These are phyloP conservation scores for Sebastes minor DNA, from an alignment of 2,797 vertebrate species.

Conservation along the genomic window DNA sequence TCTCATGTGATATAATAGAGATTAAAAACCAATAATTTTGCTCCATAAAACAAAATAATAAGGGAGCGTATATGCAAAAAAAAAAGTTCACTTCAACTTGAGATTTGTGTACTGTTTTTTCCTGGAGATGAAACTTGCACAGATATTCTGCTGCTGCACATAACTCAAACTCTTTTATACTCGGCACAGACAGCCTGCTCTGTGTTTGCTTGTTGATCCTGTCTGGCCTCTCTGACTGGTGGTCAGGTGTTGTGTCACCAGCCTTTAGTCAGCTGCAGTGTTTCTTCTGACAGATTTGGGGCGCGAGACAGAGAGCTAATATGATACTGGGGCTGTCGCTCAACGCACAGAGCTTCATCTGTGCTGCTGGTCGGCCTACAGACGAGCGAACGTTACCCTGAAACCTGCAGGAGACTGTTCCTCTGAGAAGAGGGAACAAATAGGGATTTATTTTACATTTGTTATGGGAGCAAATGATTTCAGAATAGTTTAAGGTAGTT, in stretches of 20 bases:
- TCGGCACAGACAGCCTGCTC: not conserved
- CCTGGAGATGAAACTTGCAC: not conserved
- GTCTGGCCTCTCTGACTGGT: not conserved
- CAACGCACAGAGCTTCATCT: slow-evolving; percentile 14
- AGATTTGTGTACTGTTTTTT: not conserved
- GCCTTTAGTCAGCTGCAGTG: not conserved
- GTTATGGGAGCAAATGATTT: not conserved
- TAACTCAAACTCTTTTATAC: not conserved
- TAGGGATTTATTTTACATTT: not conserved
- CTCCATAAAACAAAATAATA: slow-evolving; percentile 19
- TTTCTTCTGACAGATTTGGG: slow-evolving; percentile 33
- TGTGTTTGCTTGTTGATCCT: not conserved
- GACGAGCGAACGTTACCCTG: slow-evolving; percentile 1
- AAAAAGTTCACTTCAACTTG: not conserved
- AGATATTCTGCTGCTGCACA: not conserved
- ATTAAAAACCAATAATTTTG: slow-evolving; percentile 29
- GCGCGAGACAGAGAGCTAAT: not conserved
- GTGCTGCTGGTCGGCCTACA: not conserved
- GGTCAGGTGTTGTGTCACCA: slow-evolving; percentile 1
- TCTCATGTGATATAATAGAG: slow-evolving; percentile 29
- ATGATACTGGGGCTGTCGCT: not conserved
- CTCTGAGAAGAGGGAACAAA: not conserved
- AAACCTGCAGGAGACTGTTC: not conserved
- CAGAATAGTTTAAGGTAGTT: not conserved
- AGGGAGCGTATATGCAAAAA: not conserved